Base-by-base conservation (phyloP, 2,888 invertebrate genomes). In the Aethes cnicana region DNA sequence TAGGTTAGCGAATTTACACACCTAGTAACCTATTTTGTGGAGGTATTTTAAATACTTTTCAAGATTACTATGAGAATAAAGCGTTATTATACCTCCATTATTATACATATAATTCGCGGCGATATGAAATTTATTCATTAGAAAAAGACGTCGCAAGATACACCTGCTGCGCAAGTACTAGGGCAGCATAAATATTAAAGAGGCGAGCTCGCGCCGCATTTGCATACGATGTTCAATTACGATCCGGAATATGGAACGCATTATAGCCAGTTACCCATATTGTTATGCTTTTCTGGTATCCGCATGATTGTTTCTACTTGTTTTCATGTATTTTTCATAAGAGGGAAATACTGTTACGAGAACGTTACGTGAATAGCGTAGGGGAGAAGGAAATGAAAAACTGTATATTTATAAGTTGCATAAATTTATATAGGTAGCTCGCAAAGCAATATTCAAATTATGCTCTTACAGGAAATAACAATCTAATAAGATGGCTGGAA, bases 141-240 rank as follows among this genome's bases (percentile, higher is more conserved):
- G n/a, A 46, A 44, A 46, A 23, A n/a, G n/a, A 39, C 25, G 50
- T 46, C 52, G 25, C 37, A 23, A 39, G 33, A 39, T 52, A 46
- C 84, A 83, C 83, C 84, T 83, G 84, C 75, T 68, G 65, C 58
- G 61, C 67, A 70, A 68, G 74, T 81, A 82, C 83, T 62, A 79
- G 75, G 79, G 57, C 58, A 63, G 62, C 68, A 84, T 85, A 83
- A 83, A 83, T 84, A 85, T 80, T 77, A 73, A 81, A 72, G 78
- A 84, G 81, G 76, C 73, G 69, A 68, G 71, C 81, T 74, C 75
- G 75, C 71, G 74, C 69, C 72, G 62, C 76, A 78, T 84, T 84
- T 83, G 77, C 84, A 84, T 84, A 79, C 76, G 77, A 77, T 81
- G 83, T 83, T 84, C 84, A 84, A 86, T 86, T 86, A 85, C 80